A percentile compares a stretch with the other conserved stretches of the same genome.
Evolutionary conservation across 35 echinoderm and acorn worm species (phyloP).

Genomic region (Heliocidaris tuberculata): DNA sequence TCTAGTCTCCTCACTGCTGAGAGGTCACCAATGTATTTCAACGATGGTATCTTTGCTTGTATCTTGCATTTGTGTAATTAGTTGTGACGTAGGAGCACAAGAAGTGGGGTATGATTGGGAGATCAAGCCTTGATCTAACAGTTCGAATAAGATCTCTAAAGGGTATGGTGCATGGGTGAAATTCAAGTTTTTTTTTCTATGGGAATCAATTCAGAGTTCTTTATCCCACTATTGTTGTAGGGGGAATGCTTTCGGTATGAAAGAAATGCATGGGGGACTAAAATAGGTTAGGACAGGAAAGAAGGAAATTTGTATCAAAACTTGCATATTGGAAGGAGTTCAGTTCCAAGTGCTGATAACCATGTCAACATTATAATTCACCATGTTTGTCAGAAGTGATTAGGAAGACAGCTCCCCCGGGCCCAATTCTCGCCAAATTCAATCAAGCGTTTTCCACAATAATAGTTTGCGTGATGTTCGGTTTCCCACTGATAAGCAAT

Average conservation of each 20-base stretch:
- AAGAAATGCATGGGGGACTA: background rate
- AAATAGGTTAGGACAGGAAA: background rate
- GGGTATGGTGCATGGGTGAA: background rate
- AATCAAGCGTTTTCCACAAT: background rate
- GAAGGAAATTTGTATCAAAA: background rate
- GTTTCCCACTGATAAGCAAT: background rate
- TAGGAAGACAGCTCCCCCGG: background rate
- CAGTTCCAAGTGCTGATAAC: conserved; percentile 5
- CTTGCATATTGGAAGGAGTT: conserved; percentile 16
- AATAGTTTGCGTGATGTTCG: background rate
- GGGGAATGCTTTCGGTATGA: background rate
- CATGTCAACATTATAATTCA: background rate
- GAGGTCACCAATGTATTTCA: background rate
- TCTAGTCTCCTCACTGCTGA: background rate
- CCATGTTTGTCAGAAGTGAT: conserved; percentile 1
- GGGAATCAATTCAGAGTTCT: background rate
- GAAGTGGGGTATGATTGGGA: background rate
- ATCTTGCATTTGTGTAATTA: background rate
- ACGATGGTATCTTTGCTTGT: background rate
- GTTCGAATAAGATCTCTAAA: background rate
- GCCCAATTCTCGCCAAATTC: conserved; percentile 1
- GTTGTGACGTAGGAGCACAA: background rate
- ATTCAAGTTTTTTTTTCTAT: background rate
- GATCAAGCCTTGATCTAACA: too few relatives aligned
- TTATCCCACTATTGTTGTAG: background rate